Evolutionary conservation across 1,140 invertebrate genomes (phyloP), one percentile per base, ranked within the genome.

Genomic region (Rhopalosiphum padi): DNA sequence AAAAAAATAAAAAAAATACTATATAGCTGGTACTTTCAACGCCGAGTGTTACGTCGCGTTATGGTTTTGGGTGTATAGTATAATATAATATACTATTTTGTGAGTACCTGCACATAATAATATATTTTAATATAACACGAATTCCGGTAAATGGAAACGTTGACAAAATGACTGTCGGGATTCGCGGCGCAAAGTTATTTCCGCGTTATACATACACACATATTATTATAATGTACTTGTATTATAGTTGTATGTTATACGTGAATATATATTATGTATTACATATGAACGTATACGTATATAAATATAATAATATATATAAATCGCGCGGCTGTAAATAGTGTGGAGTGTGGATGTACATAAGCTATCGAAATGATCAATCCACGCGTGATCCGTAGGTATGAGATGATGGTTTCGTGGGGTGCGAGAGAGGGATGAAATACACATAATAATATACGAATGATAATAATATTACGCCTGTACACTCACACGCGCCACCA

Each of bases 151-250:
- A 90, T 90, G 88, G 51, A n/a, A 53, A 55, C 60, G 23, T 90
- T 55, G 88, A 35, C 51, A 41, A 55, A 90, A 87, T n/a, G 30
- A 48, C 86, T 87, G 30, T 87, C 43, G 86, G 46, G 86, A 87
- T 48, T 87, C 30, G 15, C 5, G 1, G 21, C 30, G n/a, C 30
- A 48, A 48, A 48, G 86, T 46, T 48, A 48, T 87, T n/a, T 48
- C 85, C 4, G 2, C 41, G 46, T n/a, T n/a, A 46, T 87, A 87
- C n/a, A 41, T 5, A 18, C 48, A 48, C 7, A 6, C 51, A 55
- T 48, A 88, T 51, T 68, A n/a, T 68, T 68, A 22, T n/a, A n/a
- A n/a, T 89, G 6, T 37, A 88, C 25, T 88, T 25, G 11, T 88
- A 88, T 48, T 88, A 88, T 48, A 43, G 25, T 43, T 30, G 25